phyloP scores from a whole-genome alignment of 2,888 invertebrate genomes.

The Ganaspis brasiliensis region DNA sequence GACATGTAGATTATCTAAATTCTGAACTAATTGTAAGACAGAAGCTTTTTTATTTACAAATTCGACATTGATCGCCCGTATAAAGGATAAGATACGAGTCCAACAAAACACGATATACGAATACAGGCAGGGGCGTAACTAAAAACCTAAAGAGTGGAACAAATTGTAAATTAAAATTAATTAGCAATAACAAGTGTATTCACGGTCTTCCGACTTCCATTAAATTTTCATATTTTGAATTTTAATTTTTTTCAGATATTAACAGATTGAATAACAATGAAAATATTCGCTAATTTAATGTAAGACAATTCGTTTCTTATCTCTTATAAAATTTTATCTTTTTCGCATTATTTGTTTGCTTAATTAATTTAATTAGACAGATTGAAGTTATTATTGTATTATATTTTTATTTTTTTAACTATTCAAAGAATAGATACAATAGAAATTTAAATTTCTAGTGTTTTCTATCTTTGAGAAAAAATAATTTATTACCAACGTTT shows the following conservation, averaged over 20 bases:
- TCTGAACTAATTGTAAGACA: not conserved
- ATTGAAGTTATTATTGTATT: no score
- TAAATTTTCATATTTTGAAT: constrained; percentile 14
- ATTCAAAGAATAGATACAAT: no score
- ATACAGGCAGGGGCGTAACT: constrained; percentile 36
- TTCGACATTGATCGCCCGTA: constrained; percentile 43
- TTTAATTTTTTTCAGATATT: not conserved
- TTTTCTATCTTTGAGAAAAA: no score
- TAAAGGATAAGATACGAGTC: constrained; percentile 21
- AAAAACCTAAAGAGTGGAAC: not conserved
- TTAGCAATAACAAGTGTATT: not conserved
- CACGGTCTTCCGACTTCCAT: constrained; percentile 3
- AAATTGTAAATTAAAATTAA: constrained; percentile 9
- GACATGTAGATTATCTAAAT: not conserved
- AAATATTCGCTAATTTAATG: not conserved
- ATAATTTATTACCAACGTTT: no score
- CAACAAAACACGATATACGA: constrained; percentile 26
- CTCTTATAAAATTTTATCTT: not conserved
- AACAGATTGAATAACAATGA: constrained; percentile 11
- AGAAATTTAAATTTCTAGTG: no score
- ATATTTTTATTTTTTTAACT: no score
- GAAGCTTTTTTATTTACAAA: constrained; percentile 27
- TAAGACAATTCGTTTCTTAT: not conserved
- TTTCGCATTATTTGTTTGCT: not conserved
- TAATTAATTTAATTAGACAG: not conserved